Evolutionary conservation across 2,797 vertebrate species (phyloP), one percentile per base, ranked within the genome.

Genomic region (Scleropages formosus): DNA sequence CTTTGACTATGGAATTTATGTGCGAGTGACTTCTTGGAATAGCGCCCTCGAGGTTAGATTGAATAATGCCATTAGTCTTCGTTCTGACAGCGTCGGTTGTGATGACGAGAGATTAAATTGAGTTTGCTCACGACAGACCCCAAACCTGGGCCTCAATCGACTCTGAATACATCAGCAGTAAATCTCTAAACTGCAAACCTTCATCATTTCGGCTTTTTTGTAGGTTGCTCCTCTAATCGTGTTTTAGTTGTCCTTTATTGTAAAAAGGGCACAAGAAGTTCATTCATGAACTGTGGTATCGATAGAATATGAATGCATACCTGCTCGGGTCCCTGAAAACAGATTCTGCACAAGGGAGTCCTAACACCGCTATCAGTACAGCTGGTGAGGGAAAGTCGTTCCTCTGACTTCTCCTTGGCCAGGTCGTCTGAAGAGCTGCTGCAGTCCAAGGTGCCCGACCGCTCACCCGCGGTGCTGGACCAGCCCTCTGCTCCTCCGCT

Each of bases 281-380:
- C 53, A 12, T 10, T 56, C 18, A 2, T 12, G 53, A 56, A 53
- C 11, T 56, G 11, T 2, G 18, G 11, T 12, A 56, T 12, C 3
- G 9, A 12, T 56, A 56, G 53, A 56, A 56, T 3, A 12, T 12
- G 56, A 56, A 27, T 61, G 86, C 95, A 93, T 89, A 98, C 97
- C 90, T 98, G 95, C 80, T 99, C 98, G 1, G 97, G 95, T 64
- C 98, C 98, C 87, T 99, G 97, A 90, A 99, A 99, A 88, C 98
- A 99, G 92, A 99, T 99, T 88, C 97, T 95, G 89, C 97, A 99
- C 84, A 97, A 90, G 0, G 96, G 98, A 39, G 97, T 97, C 87
- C 95, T 93, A 91, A 97, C 93, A 76, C 97, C 97, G 83, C 97
- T 98, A 83, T 96, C 96, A 77, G 95, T 90, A 85, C 95, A 97